These are phyloP conservation scores for Eleutherodactylus coqui DNA, from an alignment of 2,797 vertebrate species.

Conservation along the genomic window DNA sequence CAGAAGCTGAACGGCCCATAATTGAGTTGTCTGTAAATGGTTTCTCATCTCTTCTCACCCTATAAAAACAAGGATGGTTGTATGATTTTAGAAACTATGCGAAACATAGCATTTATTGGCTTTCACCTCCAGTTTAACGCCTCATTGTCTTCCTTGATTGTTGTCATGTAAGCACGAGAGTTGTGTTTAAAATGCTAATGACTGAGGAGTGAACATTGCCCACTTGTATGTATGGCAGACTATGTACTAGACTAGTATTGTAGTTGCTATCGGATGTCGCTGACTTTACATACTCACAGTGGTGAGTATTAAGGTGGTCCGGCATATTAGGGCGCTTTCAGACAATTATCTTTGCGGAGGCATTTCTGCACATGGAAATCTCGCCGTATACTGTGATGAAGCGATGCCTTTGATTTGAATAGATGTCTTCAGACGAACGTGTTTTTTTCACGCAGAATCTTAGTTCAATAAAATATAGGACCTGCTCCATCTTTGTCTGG, in stretches of 20 bases:
- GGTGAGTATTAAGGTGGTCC: too few relatives aligned
- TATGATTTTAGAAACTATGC: conserved; percentile 57
- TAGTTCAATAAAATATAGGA: too few relatives aligned
- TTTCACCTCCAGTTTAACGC: conserved; percentile 44
- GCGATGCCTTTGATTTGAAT: too few relatives aligned
- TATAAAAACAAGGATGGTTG: conserved; percentile 57
- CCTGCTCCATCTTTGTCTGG: too few relatives aligned
- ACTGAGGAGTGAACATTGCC: conserved; percentile 24
- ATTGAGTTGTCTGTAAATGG: conserved; percentile 55
- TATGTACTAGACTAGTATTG: neutral
- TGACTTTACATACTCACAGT: neutral
- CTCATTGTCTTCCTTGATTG: conserved; percentile 52
- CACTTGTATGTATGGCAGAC: neutral
- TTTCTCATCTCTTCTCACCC: conserved; percentile 51
- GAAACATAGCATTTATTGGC: conserved; percentile 51
- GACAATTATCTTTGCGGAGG: too few relatives aligned
- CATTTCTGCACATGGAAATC: too few relatives aligned
- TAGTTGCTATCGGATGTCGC: neutral
- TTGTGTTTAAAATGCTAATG: conserved; percentile 54
- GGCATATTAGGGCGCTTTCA: too few relatives aligned
- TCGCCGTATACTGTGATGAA: too few relatives aligned
- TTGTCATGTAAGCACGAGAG: conserved; percentile 48
- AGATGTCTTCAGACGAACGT: too few relatives aligned
- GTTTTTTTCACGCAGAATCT: too few relatives aligned
- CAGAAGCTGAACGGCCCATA: conserved; percentile 58